Percentiles rank a stretch among this genome's conserved stretches.
phyloP scores from a whole-genome alignment of 2,888 invertebrate genomes.

The Formica aserva region DNA sequence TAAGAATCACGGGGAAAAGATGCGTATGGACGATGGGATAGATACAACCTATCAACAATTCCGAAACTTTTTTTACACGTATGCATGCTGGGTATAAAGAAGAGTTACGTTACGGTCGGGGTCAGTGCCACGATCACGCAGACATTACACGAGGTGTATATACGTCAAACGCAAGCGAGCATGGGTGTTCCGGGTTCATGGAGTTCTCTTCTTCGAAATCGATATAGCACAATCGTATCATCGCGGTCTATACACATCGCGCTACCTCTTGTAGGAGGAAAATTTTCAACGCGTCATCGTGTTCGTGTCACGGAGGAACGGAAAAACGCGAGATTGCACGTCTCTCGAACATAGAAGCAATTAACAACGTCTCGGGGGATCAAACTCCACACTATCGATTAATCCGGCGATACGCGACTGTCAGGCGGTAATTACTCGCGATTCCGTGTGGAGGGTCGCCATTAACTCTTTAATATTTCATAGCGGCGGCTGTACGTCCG shows the following conservation, averaged over 20 bases:
- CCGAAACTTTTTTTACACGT: slow-evolving; percentile 71
- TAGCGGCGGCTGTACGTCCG: slow-evolving; percentile 59
- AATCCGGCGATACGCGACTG: slow-evolving; percentile 46
- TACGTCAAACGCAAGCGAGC: slow-evolving; percentile 52
- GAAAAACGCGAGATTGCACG: slow-evolving; percentile 20
- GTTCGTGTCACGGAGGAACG: slow-evolving; percentile 12
- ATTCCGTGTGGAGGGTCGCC: slow-evolving; percentile 54
- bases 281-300: slow-evolving; percentile 27
- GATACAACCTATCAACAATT: slow-evolving; percentile 62
- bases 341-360: slow-evolving; percentile 27
- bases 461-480: slow-evolving; percentile 73
- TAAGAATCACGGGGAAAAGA: slow-evolving; percentile 62
- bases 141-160: slow-evolving; percentile 57
- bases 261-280: slow-evolving; percentile 2
- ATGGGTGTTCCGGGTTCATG: slow-evolving; percentile 67
- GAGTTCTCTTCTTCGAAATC: slow-evolving; percentile 52
- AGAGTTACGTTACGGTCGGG: slow-evolving; percentile 66
- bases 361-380: slow-evolving; percentile 43
- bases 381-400: slow-evolving; percentile 60
- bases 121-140: slow-evolving; percentile 73
- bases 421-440: slow-evolving; percentile 45
- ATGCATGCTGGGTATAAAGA: slow-evolving; percentile 69
- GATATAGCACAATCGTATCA: slow-evolving; percentile 45
- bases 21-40: slow-evolving; percentile 48
- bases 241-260: slow-evolving; percentile 12